Conservation (phyloP, 1,140 invertebrate genomes). For the Drosophila repletoides region DNA sequence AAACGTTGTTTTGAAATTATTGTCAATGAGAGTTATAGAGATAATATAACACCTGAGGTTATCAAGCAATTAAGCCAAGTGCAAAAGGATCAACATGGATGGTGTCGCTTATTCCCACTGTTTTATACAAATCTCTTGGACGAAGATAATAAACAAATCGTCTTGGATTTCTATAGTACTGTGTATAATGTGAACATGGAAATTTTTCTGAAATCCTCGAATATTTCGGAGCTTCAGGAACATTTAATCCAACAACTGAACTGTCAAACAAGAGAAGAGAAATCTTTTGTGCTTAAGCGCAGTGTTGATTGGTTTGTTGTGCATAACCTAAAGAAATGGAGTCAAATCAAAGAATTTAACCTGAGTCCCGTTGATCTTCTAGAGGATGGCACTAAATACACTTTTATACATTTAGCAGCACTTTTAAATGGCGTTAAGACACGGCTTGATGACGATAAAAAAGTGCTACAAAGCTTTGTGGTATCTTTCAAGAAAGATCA, state of each 20-base stretch:
- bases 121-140: slow-evolving; percentile 11
- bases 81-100: slow-evolving; percentile 42
- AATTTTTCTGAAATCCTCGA: neutral
- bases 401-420: slow-evolving; percentile 17
- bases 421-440: neutral
- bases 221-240: slow-evolving; percentile 24
- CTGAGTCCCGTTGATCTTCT: slow-evolving; percentile 42
- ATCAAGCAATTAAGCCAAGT: slow-evolving; percentile 22
- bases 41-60: slow-evolving; percentile 17
- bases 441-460: slow-evolving; percentile 23
- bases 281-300: slow-evolving; percentile 35
- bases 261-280: slow-evolving; percentile 53
- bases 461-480: slow-evolving; percentile 19
- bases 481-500: neutral
- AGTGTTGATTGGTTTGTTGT: slow-evolving; percentile 44
- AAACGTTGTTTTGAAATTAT: slow-evolving; percentile 53
- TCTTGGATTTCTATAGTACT: slow-evolving; percentile 31
- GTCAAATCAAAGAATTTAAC: slow-evolving; percentile 16
- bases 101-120: slow-evolving; percentile 49
- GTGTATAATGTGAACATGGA: slow-evolving; percentile 34
- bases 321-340: slow-evolving; percentile 19
- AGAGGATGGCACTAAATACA: slow-evolving; percentile 39
- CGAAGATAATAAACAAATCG: neutral
- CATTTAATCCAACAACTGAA: slow-evolving; percentile 38
- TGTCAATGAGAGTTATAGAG: neutral